Conservation (phyloP, 2,113 vertebrate species). For the Psittacula cyanocephala region DNA sequence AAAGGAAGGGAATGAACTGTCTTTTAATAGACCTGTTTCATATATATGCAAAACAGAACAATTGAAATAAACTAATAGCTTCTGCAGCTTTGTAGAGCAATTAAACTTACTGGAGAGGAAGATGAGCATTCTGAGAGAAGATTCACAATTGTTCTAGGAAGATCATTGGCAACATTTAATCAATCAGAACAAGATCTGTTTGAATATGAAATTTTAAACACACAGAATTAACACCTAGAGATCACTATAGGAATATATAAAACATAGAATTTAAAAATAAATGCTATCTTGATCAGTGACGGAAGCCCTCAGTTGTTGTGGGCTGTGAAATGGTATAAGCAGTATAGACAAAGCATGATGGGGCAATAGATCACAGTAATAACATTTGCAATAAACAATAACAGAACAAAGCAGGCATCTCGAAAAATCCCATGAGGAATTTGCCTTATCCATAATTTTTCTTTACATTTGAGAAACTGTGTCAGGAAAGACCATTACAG, state of each 20-base stretch:
- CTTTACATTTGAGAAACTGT: conserved; percentile 82
- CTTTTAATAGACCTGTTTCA: background rate
- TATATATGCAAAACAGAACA: background rate
- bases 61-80: background rate
- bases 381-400: conserved; percentile 88
- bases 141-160: conserved; percentile 53
- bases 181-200: conserved; percentile 65
- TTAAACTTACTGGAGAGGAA: conserved; percentile 22
- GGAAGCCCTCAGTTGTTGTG: conserved; percentile 68
- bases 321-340: conserved; percentile 61
- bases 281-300: conserved; percentile 54
- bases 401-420: conserved; percentile 82
- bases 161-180: conserved; percentile 62
- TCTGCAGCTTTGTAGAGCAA: background rate
- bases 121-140: conserved; percentile 16
- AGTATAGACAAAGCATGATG: conserved; percentile 75
- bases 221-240: conserved; percentile 71
- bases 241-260: conserved; percentile 59
- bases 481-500: conserved; percentile 81
- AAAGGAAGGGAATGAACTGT: background rate
- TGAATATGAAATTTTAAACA: conserved; percentile 79
- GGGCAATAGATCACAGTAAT: conserved; percentile 83
- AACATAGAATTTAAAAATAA: conserved; percentile 68
- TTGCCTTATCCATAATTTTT: conserved; percentile 83
- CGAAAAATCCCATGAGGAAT: conserved; percentile 82